Base-by-base conservation (phyloP, 2,888 invertebrate species). In the Cephus spinipes region DNA sequence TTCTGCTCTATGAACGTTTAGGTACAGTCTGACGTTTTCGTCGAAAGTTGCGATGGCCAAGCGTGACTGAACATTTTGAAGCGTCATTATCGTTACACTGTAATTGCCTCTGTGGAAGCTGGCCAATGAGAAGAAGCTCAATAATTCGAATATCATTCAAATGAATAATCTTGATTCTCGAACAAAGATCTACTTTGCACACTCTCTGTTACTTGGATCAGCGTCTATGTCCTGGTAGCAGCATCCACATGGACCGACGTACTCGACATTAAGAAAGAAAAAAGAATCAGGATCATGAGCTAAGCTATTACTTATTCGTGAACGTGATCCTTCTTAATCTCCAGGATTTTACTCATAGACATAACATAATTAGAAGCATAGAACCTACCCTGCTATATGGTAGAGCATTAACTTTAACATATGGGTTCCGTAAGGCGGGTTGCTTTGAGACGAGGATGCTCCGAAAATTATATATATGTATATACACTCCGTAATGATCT, bases 281-380 rank as follows among this genome's bases (percentile, higher is more conserved):
- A 55, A 55, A 23, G 55, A 55, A 55, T 55, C 23, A 23, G 55
- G 23, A 23, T 55, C 55, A 55, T 23, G 2, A 55, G 23, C 55
- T 55, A 55, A 55, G 55, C 55, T 23, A 55, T 55, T 55, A 55
- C 55, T 55, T 55, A 55, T 55, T 55, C 55, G 55, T 55, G 55
- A 55, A 55, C 84, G 84, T 84, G 84, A 80, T 79, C 55, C 71
- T 80, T 80, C 80, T 76, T 83, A 82, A 85, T 83, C 83, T 80
- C 76, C 12, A 79, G 82, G 82, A 84, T 83, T 84, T 81, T 77
- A 73, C 73, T 77, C 77, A 79, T 76, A 82, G 81, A 84, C 82
- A 80, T 81, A 83, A 84, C 79, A 84, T 82, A 84, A 83, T 84
- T 85, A 83, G 79, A 73, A 68, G 78, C 77, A 12, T 71, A 76